Evolutionary conservation across 1,140 invertebrate genomes (phyloP), one percentile per base, ranked within the genome.

Genomic region (Pristionchus pacificus): DNA sequence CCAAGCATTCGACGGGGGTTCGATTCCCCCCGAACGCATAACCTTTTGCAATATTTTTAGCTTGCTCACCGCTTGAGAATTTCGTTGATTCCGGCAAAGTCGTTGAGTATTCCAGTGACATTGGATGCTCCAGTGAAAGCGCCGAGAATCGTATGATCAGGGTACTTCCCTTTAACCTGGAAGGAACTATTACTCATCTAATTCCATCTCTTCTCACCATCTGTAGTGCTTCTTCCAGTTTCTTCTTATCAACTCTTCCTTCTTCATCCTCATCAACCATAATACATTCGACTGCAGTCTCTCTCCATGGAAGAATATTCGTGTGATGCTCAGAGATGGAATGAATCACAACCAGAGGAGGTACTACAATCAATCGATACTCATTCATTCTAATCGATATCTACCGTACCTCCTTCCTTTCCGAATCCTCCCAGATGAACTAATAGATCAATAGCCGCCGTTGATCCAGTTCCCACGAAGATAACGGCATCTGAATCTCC

Each of bases 111-210:
- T n/a, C 93, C 93, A 13, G 93, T 94, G 24, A 94, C 88, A 83
- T 92, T 93, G 38, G 91, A 93, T 0, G 91, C 91, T 0, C 91
- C 91, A 61, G 90, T 89, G 82, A 95, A 93, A 84, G 90, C 92
- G 1, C 92, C 92, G 69, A 95, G 90, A 84, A 94, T 84, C 80
- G 88, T 86, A 3, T 75, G 49, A 65, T 84, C 74, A n/a, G 72
- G 63, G n/a, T 70, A 66, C 25, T 70, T 60, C 60, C 69, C 64
- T 58, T 72, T 58, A 70, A 65, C 71, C 82, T 83, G 87, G n/a
- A n/a, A n/a, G n/a, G n/a, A n/a, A n/a, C n/a, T n/a, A n/a, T n/a
- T n/a, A n/a, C n/a, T n/a, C n/a, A n/a, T n/a, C n/a, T n/a, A n/a
- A n/a, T n/a, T n/a, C n/a, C n/a, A n/a, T n/a, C n/a, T n/a, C n/a